Percentiles rank a stretch among this genome's conserved stretches.
These are phyloP conservation scores for Clavelina lepadiformis DNA, from an alignment of 23 tunicate species.

Conservation along the genomic window DNA sequence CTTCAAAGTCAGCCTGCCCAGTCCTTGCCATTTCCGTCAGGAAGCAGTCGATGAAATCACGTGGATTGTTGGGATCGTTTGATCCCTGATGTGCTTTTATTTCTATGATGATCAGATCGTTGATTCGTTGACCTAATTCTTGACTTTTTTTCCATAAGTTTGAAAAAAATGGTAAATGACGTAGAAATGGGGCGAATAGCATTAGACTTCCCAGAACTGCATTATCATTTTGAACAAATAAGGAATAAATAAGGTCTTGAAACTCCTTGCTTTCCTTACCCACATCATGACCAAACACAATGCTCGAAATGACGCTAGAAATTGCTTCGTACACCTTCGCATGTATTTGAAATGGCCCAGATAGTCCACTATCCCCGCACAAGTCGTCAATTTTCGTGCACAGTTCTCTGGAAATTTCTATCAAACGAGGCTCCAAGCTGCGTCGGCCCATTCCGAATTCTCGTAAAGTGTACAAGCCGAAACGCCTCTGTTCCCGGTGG, in stretches of 20 bases:
- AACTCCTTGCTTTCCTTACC: conserved; percentile 9
- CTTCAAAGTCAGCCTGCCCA: too few species aligned
- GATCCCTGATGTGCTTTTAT: conserved; percentile 26
- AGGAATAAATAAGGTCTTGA: too few species aligned
- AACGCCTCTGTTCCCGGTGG: conserved; percentile 54
- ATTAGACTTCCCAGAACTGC: too few species aligned
- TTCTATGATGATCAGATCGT: conserved; percentile 4
- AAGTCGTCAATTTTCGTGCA: not conserved
- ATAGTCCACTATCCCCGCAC: not conserved
- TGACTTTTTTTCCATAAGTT: not conserved
- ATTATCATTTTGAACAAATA: too few species aligned
- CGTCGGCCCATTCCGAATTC: conserved; percentile 56
- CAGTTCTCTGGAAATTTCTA: not conserved
- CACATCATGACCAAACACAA: conserved; percentile 7
- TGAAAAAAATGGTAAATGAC: conserved; percentile 25
- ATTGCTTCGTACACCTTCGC: conserved; percentile 4
- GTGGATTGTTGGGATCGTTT: conserved; percentile 30
- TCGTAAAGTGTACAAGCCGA: conserved; percentile 29
- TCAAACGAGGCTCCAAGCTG: conserved; percentile 33
- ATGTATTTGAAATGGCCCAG: not conserved
- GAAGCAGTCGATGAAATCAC: conserved; percentile 57
- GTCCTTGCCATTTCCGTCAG: conserved; percentile 17
- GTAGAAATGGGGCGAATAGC: conserved; percentile 50
- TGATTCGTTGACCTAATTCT: conserved; percentile 10
- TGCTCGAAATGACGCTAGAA: conserved; percentile 15